Conservation (phyloP, 2,113 vertebrate genomes). For the Charadrius vociferus region DNA sequence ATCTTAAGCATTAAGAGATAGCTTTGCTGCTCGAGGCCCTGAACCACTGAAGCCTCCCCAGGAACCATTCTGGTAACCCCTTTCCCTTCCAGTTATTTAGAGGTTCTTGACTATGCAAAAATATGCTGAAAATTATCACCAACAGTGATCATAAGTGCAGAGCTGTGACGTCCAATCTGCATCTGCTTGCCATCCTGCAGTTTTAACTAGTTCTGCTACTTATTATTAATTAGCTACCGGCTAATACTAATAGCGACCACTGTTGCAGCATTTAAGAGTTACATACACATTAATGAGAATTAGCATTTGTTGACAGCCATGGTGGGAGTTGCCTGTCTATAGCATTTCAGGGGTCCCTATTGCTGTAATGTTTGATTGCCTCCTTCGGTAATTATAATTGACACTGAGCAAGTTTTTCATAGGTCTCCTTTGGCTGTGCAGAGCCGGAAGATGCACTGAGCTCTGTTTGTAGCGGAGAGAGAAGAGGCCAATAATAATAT, state of each 20-base stretch:
- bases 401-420: constrained; percentile 7
- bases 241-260: background rate
- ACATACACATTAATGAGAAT: background rate
- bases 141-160: background rate
- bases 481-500: background rate
- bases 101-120: background rate
- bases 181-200: background rate
- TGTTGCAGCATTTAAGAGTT: background rate
- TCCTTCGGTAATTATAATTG: constrained; percentile 23
- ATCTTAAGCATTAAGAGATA: background rate
- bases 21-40: background rate
- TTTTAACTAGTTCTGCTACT: background rate
- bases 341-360: background rate
- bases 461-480: background rate
- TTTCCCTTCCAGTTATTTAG: background rate
- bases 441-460: background rate
- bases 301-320: constrained; percentile 19
- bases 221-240: background rate
- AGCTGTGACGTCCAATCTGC: background rate
- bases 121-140: background rate
- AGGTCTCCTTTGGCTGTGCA: background rate
- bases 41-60: background rate
- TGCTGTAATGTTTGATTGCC: background rate
- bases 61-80: background rate
- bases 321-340: constrained; percentile 13